Percentiles rank a stretch among this genome's conserved stretches.
Evolutionary conservation across 2,797 vertebrate species (phyloP).

Genomic region (Triplophysa bombifrons): DNA sequence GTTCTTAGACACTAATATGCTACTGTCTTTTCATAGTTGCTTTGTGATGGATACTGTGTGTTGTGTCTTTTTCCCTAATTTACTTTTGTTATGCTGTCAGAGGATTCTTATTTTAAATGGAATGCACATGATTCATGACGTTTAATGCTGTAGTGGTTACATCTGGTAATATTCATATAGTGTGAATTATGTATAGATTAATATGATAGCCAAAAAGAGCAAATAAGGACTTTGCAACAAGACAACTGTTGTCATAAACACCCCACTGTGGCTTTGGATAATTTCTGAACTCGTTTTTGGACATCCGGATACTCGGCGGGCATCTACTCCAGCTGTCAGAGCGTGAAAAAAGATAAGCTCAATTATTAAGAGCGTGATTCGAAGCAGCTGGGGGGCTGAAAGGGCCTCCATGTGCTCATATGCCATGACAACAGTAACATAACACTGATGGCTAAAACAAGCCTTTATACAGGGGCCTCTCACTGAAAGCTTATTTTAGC

Average conservation of each 20-base stretch:
- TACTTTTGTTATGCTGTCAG: not conserved
- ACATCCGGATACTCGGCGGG: not conserved
- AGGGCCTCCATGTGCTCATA: slow-evolving; percentile 42
- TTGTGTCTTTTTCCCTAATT: not conserved
- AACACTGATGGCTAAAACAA: slow-evolving; percentile 51
- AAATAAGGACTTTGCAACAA: not conserved
- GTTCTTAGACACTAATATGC: not conserved
- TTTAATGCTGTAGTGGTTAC: not conserved
- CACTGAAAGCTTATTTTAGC: slow-evolving; percentile 38
- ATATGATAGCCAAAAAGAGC: not conserved
- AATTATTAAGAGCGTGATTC: slow-evolving; percentile 39
- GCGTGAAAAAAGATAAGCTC: slow-evolving; percentile 37
- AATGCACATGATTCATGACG: not conserved
- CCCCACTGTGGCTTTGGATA: not conserved
- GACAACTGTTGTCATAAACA: not conserved
- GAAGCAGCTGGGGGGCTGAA: slow-evolving; percentile 30
- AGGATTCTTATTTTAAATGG: not conserved
- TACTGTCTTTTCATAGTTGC: not conserved
- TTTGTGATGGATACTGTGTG: not conserved
- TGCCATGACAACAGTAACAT: slow-evolving; percentile 52
- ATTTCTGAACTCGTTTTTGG: not conserved
- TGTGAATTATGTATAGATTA: not conserved
- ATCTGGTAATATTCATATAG: not conserved
- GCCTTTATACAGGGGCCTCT: slow-evolving; percentile 43
- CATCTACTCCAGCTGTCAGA: slow-evolving; percentile 11